Conservation (phyloP, 2,888 invertebrate species). For the Drosophila multiciliata region DNA sequence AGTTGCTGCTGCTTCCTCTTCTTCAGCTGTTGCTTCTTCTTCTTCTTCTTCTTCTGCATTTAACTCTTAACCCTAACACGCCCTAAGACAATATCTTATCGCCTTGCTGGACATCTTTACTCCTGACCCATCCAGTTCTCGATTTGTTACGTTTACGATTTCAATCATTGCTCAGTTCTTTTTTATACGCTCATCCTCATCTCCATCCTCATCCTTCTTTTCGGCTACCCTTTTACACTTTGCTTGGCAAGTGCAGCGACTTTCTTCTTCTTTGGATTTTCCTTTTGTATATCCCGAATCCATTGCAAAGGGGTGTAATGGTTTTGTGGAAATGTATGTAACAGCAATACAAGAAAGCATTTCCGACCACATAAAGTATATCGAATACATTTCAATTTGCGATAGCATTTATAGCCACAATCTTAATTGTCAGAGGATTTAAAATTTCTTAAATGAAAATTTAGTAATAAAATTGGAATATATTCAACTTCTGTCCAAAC, state of each 20-base stretch:
- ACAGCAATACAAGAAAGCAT: neutral
- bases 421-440: neutral
- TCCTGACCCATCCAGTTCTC: constrained; percentile 20
- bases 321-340: neutral
- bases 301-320: neutral
- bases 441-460: neutral
- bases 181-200: neutral
- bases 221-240: constrained; percentile 35
- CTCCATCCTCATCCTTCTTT: constrained; percentile 9
- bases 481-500: neutral
- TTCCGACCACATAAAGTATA: neutral
- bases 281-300: neutral
- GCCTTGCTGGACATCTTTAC: constrained; percentile 21
- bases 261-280: constrained; percentile 24
- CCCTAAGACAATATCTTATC: constrained; percentile 49
- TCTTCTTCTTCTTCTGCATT: constrained; percentile 21
- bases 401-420: neutral
- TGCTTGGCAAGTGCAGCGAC: constrained; percentile 55
- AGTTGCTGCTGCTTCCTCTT: neutral
- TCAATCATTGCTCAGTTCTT: constrained; percentile 43
- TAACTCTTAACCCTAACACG: constrained; percentile 55
- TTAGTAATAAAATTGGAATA: neutral
- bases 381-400: too few species aligned
- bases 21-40: constrained; percentile 2
- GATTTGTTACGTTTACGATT: constrained; percentile 57